A percentile compares a stretch with the other conserved stretches of the same genome.
Evolutionary conservation across 2,113 vertebrate genomes (phyloP).

Genomic region (Bufo gargarizans): DNA sequence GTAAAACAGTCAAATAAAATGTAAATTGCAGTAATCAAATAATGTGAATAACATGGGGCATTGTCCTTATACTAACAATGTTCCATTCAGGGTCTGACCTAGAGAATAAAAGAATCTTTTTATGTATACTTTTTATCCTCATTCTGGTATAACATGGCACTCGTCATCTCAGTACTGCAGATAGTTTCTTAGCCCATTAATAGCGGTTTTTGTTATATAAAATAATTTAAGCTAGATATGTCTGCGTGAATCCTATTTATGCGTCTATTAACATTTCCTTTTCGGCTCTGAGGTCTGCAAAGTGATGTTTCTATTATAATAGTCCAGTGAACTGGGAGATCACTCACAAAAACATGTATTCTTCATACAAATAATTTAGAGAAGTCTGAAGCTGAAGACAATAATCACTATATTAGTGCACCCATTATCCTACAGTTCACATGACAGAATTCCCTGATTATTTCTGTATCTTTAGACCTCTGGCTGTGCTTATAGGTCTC

Average conservation of each 20-base stretch:
- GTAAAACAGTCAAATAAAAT: not conserved
- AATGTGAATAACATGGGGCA: not conserved
- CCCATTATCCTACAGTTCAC: constrained; percentile 50
- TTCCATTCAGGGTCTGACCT: constrained; percentile 6
- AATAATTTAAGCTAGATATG: constrained; percentile 26
- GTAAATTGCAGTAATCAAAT: not conserved
- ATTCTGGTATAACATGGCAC: not conserved
- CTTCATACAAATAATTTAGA: constrained; percentile 53
- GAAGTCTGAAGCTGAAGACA: constrained; percentile 24
- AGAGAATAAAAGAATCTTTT: constrained; percentile 1
- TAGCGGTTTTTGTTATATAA: constrained; percentile 38
- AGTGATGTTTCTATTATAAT: constrained; percentile 44
- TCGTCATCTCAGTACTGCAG: not conserved
- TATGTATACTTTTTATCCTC: constrained; percentile 25
- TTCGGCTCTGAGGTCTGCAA: constrained; percentile 25
- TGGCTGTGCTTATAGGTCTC: not conserved
- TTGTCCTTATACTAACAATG: not conserved
- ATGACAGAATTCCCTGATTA: constrained; percentile 36
- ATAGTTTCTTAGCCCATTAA: constrained; percentile 43
- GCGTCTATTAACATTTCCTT: constrained; percentile 42
- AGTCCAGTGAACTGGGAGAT: constrained; percentile 42
- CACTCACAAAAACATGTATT: constrained; percentile 41
- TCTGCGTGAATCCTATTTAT: constrained; percentile 45
- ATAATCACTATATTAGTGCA: constrained; percentile 57
- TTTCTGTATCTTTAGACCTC: constrained; percentile 36